Conservation (phyloP, 2,113 vertebrate genomes). For the Pachyramphus minor region DNA sequence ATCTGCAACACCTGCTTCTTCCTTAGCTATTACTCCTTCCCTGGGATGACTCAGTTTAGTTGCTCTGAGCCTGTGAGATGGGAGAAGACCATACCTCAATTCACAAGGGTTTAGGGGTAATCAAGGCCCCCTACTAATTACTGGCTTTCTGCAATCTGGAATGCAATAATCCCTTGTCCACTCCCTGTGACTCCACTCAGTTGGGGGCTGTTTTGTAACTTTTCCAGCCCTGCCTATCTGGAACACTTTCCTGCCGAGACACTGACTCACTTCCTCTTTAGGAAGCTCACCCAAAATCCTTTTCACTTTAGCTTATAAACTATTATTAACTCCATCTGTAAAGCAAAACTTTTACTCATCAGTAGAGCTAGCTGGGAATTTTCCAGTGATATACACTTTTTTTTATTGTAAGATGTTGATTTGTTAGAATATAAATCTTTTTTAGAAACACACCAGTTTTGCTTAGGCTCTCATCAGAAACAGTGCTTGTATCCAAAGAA, state of each 20-base stretch:
- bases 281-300: constrained; percentile 62
- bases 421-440: constrained; percentile 44
- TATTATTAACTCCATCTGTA: constrained; percentile 66
- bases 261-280: constrained; percentile 70
- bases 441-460: constrained; percentile 26
- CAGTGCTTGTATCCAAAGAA: not conserved
- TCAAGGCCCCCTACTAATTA: not conserved
- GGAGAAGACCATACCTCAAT: not conserved
- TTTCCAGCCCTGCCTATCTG: constrained; percentile 66
- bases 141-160: not conserved
- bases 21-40: not conserved
- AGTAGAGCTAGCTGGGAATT: constrained; percentile 42
- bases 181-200: constrained; percentile 15
- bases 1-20: constrained; percentile 57
- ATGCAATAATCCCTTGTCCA: constrained; percentile 25
- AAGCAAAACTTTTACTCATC: constrained; percentile 53
- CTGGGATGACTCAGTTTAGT: constrained; percentile 17
- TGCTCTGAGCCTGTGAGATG: not conserved
- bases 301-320: constrained; percentile 58
- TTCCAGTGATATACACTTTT: constrained; percentile 25
- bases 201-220: constrained; percentile 42
- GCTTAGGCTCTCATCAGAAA: constrained; percentile 31
- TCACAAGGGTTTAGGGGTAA: not conserved
- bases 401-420: constrained; percentile 33
- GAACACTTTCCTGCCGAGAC: constrained; percentile 61